Base-by-base conservation (phyloP, 2,113 vertebrate species). In the Callipepla squamata region DNA sequence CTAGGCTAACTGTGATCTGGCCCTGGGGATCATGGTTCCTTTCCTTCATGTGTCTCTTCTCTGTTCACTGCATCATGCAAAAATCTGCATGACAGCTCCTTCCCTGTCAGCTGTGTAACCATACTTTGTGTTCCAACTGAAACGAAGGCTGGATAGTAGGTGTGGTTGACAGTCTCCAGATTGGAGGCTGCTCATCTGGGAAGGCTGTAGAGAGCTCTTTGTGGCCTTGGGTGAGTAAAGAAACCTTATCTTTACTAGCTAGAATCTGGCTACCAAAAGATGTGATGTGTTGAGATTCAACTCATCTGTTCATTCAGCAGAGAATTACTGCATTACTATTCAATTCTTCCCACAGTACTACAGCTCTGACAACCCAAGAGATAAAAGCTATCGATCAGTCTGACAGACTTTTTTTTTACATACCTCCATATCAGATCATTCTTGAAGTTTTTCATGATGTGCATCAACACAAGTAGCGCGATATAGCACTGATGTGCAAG, bases 241-340 rank as follows among this genome's bases (percentile, higher is more conserved):
- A 4, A 6, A 42, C 36, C 23, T 7, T 2, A 3, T 48, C 65
- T 45, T 38, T 25, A 28, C 1, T 0, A 50, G 34, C 38, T 40
- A 90, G 51, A 92, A 61, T 25, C 14, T 40, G 47, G 13, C 44
- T 77, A 80, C 61, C 51, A 40, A 59, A 50, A 58, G 58, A 36
- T 8, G 9, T 4, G 4, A 0, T 34, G 20, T 21, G 25, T 36
- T 21, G 50, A 69, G 23, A 30, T 44, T 17, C 48, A 77, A 19
- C 34, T 90, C 42, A 57, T 32, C 30, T 57, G 51, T 10, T 58
- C 30, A 0, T 70, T 14, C 23, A 85, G 80, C 20, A 40, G 77
- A 87, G 40, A 26, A 77, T 69, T 85, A 23, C 25, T 5, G 0
- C 32, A 74, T 77, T 85, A 30, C 28, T 5, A 0, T 28, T 67